Percentiles rank a stretch among this genome's conserved stretches.
phyloP scores from a whole-genome alignment of 2,113 vertebrate species.

The Orycteropus afer region DNA sequence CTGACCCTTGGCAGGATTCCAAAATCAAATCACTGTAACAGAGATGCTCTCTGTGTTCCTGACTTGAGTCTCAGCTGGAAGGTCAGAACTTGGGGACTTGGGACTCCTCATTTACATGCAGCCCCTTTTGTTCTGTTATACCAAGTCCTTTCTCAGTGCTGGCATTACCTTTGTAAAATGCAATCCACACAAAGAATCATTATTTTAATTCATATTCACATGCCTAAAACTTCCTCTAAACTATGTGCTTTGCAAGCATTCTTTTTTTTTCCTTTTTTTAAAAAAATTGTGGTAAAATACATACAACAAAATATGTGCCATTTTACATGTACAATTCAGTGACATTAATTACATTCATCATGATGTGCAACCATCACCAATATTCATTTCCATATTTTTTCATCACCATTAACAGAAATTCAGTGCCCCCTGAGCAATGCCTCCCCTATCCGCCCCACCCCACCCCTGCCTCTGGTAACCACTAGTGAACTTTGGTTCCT shows the following conservation, averaged over 20 bases:
- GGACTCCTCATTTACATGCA: not conserved
- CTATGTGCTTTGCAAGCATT: not conserved
- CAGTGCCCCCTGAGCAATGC: not conserved
- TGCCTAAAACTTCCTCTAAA: not conserved
- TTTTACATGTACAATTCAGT: not conserved
- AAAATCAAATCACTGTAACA: not conserved
- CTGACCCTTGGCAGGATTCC: not conserved
- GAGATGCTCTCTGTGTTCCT: not conserved
- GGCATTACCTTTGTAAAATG: conserved; percentile 1
- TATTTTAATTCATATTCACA: not conserved
- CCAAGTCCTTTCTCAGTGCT: not conserved
- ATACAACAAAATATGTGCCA: not conserved
- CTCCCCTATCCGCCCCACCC: not conserved
- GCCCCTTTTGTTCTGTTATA: not conserved
- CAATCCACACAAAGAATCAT: not conserved
- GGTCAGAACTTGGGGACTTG: not conserved
- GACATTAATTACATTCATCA: not conserved
- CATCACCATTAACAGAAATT: not conserved
- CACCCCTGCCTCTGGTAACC: not conserved
- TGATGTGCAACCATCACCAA: not conserved
- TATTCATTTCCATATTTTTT: not conserved
- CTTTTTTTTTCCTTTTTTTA: not conserved
- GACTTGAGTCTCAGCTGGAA: not conserved
- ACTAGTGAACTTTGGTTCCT: not conserved
- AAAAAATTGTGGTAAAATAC: not conserved